Evolutionary conservation across 1,140 invertebrate species (phyloP).

Genomic region (Camponotus floridanus): DNA sequence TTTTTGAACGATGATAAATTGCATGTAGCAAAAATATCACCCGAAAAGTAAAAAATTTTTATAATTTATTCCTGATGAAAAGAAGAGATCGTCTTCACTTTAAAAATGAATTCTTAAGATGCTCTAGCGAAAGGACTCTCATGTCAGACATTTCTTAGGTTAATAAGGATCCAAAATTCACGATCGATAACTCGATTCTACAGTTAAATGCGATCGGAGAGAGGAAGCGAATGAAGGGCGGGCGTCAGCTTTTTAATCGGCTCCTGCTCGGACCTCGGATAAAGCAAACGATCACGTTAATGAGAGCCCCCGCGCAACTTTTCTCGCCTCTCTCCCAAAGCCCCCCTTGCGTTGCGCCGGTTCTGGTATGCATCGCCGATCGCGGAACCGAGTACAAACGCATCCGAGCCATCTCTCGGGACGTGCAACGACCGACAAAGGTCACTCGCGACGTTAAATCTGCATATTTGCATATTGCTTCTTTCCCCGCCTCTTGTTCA

Average conservation of each 20-base stretch:
- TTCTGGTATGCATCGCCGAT: constrained; percentile 57
- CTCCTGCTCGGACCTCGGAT: constrained; percentile 24
- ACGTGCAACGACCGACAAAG: constrained; percentile 84
- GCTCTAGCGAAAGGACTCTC: neutral
- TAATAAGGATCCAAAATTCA: neutral
- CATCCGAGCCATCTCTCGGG: constrained; percentile 75
- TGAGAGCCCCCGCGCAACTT: constrained; percentile 22
- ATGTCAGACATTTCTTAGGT: neutral
- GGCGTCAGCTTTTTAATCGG: constrained; percentile 3
- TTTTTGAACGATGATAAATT: neutral
- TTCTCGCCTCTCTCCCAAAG: neutral
- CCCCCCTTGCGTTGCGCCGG: constrained; percentile 4
- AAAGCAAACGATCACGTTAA: constrained; percentile 44
- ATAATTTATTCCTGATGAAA: neutral
- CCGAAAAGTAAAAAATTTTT: neutral
- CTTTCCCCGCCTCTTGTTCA: constrained; percentile 38
- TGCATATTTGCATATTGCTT: constrained; percentile 75
- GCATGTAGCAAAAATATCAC: neutral
- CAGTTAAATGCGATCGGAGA: neutral
- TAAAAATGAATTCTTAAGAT: neutral
- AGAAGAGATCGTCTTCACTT: neutral
- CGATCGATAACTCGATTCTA: neutral
- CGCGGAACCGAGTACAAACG: constrained; percentile 74
- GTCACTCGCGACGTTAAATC: constrained; percentile 81
- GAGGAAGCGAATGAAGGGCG: constrained; percentile 15